These are phyloP conservation scores for Phalloptychus januarius DNA, from an alignment of 2,797 vertebrate species.

Conservation along the genomic window DNA sequence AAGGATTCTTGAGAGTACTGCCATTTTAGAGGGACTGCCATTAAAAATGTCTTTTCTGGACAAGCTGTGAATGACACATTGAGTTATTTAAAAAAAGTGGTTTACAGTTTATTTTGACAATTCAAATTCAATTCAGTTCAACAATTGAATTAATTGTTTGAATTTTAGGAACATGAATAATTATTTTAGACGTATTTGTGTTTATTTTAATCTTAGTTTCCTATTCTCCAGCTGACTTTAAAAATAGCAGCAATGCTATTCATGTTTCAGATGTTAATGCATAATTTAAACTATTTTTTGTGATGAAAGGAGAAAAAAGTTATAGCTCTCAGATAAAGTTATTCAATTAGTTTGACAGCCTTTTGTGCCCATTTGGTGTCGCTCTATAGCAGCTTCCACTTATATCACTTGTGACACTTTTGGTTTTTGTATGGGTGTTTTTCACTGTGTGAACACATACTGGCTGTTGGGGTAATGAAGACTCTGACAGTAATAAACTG, in stretches of 20 bases:
- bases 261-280: background rate
- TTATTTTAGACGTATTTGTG: background rate
- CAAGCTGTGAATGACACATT: background rate
- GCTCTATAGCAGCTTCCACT: background rate
- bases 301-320: background rate
- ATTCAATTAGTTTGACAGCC: background rate
- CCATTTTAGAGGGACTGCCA: too few species aligned
- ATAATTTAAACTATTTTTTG: background rate
- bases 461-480: background rate
- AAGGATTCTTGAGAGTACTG: background rate
- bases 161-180: background rate
- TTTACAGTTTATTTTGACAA: too few species aligned
- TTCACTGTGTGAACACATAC: constrained; percentile 3
- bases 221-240: background rate
- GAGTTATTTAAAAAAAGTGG: background rate
- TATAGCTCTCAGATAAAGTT: background rate
- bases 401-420: background rate
- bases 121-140: too few species aligned
- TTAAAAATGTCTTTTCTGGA: too few species aligned
- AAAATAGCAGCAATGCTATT: background rate
- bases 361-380: background rate
- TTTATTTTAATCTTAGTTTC: background rate
- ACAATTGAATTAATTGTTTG: too few species aligned
- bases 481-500: constrained; percentile 10
- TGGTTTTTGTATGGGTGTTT: constrained; percentile 19